Evolutionary conservation across 2,797 vertebrate species (phyloP).

Genomic region (Epinephelus malabaricus): DNA sequence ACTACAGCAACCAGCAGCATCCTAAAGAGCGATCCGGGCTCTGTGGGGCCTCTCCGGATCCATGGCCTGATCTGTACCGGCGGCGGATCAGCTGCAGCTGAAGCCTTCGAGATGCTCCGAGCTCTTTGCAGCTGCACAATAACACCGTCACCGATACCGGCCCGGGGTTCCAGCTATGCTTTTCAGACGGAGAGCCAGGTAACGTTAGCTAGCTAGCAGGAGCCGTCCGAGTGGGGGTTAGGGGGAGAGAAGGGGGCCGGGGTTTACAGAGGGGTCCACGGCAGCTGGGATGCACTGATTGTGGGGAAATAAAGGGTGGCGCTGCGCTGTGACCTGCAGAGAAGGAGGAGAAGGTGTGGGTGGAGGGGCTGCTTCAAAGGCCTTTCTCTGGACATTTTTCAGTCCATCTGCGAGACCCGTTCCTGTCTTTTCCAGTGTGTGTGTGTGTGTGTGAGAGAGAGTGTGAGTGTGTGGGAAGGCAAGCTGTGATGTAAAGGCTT

Average conservation of each 20-base stretch:
- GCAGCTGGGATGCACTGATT: conserved; percentile 4
- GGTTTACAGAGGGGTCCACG: background rate
- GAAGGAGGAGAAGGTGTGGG: conserved; percentile 35
- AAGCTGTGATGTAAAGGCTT: conserved; percentile 1
- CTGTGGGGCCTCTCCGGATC: conserved; percentile 30
- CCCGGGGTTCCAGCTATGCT: conserved; percentile 72
- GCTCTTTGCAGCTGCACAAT: conserved; percentile 61
- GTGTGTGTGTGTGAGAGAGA: background rate
- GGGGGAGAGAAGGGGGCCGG: fast-evolving
- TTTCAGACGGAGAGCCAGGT: conserved; percentile 83
- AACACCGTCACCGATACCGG: conserved; percentile 57
- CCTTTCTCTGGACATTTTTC: conserved; percentile 14
- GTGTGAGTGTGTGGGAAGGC: background rate
- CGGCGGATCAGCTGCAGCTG: conserved; percentile 35
- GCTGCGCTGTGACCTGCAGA: conserved; percentile 17
- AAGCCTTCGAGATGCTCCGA: conserved; percentile 77
- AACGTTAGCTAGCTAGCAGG: conserved; percentile 20
- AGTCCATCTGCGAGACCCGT: background rate
- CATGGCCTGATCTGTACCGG: conserved; percentile 57
- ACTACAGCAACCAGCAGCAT: background rate
- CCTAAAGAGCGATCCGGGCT: background rate
- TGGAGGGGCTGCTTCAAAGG: conserved; percentile 26
- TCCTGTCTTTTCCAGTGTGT: background rate
- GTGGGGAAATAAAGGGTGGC: conserved; percentile 3
- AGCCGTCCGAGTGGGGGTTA: background rate